Percentiles rank a stretch among this genome's conserved stretches.
Evolutionary conservation across 1,140 invertebrate genomes (phyloP).

Genomic region (Leptinotarsa lineolata): DNA sequence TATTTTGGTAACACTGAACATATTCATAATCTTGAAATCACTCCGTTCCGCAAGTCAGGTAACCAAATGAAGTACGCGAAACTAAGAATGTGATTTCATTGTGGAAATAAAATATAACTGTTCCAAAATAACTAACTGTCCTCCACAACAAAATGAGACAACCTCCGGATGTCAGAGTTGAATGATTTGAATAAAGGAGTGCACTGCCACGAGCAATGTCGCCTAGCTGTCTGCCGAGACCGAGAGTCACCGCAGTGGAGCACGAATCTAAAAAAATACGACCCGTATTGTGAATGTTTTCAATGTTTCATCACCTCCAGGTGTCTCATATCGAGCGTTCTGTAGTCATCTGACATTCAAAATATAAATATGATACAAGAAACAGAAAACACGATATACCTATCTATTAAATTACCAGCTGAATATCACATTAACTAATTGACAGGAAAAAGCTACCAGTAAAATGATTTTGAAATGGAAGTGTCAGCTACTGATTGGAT

Average conservation of each 20-base stretch:
- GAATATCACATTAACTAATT: no score
- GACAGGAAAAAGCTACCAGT: no score
- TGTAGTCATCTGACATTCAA: background rate
- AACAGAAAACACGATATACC: background rate
- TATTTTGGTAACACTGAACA: no score
- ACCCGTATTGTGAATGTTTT: slow-evolving; percentile 3
- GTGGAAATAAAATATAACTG: no score
- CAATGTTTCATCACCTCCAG: slow-evolving; percentile 5
- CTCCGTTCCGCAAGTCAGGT: background rate
- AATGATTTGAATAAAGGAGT: background rate
- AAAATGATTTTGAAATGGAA: no score
- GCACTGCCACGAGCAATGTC: slow-evolving; percentile 1
- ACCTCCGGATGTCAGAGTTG: background rate
- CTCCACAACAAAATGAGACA: background rate
- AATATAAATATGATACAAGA: background rate
- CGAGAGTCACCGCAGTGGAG: background rate
- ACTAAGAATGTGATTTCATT: background rate
- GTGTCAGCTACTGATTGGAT: no score
- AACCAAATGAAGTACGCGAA: background rate
- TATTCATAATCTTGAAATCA: background rate
- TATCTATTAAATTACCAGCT: background rate
- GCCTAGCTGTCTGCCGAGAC: background rate
- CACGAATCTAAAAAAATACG: background rate
- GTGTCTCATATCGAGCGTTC: background rate
- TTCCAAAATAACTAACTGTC: background rate